These are phyloP conservation scores for Carcinoscorpius rotundicauda DNA, from an alignment of 1,140 invertebrate genomes.

Conservation along the genomic window DNA sequence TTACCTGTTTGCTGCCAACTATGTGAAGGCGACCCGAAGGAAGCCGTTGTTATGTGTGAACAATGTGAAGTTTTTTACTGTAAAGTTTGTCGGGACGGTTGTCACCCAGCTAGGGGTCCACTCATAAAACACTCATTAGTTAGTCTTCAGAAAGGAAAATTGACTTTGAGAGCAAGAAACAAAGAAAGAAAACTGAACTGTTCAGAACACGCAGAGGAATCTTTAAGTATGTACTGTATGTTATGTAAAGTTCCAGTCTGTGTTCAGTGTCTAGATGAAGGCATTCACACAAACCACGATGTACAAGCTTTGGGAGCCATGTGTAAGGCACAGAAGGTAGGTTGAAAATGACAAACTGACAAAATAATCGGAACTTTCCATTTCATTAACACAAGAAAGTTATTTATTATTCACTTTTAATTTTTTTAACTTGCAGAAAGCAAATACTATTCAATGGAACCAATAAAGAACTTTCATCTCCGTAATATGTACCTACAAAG, in stretches of 20 bases:
- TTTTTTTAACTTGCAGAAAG: no score
- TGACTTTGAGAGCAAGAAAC: constrained; percentile 29
- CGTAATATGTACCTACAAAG: no score
- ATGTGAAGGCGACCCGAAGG: constrained; percentile 69
- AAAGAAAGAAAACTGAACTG: constrained; percentile 50
- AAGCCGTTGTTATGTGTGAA: constrained; percentile 81
- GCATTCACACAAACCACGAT: constrained; percentile 67
- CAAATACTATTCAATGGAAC: no score
- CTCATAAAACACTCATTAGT: constrained; percentile 78
- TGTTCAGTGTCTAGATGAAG: constrained; percentile 66
- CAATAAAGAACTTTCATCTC: no score
- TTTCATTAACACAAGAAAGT: no score
- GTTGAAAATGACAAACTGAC: constrained; percentile 10
- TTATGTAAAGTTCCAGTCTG: constrained; percentile 80
- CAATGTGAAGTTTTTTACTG: constrained; percentile 95
- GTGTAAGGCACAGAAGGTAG: constrained; percentile 93
- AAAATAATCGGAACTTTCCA: no score
- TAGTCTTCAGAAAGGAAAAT: constrained; percentile 41
- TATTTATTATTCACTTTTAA: no score
- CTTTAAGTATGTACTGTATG: constrained; percentile 75
- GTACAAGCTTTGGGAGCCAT: constrained; percentile 75
- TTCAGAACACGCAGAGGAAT: constrained; percentile 64
- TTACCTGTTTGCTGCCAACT: constrained; percentile 80
- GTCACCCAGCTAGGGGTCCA: constrained; percentile 82
- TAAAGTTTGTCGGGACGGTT: constrained; percentile 74